Evolutionary conservation across 2,113 vertebrate genomes (phyloP).

Genomic region (Butorides virescens): DNA sequence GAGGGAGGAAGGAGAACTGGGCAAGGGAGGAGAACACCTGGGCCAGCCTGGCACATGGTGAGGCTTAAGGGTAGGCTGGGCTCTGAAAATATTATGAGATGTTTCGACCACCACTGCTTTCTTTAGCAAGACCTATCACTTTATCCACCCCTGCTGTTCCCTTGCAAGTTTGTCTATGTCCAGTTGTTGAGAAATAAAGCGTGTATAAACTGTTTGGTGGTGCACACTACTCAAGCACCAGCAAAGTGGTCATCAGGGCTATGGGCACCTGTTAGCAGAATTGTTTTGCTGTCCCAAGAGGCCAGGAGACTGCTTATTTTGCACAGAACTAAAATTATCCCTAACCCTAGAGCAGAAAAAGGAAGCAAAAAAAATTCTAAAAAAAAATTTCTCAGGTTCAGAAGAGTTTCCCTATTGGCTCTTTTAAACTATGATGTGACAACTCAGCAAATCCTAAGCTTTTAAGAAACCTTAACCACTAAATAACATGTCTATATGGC

Average conservation of each 20-base stretch:
- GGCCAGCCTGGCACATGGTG: neutral
- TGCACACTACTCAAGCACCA: neutral
- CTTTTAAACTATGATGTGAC: neutral
- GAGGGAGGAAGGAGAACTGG: neutral
- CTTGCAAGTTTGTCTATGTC: neutral
- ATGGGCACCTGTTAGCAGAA: neutral
- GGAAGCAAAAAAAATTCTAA: neutral
- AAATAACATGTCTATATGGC: neutral
- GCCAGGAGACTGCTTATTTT: neutral
- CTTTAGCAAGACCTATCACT: neutral
- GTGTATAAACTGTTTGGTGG: neutral
- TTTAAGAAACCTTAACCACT: neutral
- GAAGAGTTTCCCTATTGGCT: neutral
- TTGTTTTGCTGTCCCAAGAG: neutral
- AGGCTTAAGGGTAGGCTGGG: neutral
- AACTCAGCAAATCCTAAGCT: neutral
- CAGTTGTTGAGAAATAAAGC: neutral
- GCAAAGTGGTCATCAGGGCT: neutral
- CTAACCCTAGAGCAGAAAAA: neutral
- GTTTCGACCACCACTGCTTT: neutral
- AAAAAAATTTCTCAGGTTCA: accelerated
- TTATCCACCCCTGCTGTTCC: neutral
- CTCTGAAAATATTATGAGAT: neutral
- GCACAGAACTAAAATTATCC: neutral
- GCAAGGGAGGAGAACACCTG: neutral